A percentile compares a stretch with the other conserved stretches of the same genome.
Conservation (phyloP, 2,113 vertebrate genomes). For the Camelus dromedarius region DNA sequence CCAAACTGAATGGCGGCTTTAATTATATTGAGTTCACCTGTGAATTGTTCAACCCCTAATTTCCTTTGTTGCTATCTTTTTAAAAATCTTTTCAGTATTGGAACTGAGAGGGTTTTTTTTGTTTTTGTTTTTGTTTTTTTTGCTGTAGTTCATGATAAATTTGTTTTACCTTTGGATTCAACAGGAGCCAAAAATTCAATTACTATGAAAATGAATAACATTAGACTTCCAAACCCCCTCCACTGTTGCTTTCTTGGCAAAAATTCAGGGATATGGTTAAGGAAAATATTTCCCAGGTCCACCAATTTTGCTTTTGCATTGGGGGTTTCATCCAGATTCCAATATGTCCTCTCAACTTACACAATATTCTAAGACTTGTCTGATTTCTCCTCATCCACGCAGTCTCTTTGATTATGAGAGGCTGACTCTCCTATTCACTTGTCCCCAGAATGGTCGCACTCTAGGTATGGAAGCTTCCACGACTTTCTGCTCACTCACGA, state of each 20-base stretch:
- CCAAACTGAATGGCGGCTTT: background rate
- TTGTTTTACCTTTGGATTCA: slow-evolving; percentile 27
- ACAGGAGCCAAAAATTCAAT: background rate
- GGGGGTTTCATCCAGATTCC: background rate
- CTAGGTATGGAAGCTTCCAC: background rate
- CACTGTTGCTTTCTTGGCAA: slow-evolving; percentile 29
- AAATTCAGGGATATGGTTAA: background rate
- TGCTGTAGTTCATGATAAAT: background rate
- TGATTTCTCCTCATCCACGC: background rate
- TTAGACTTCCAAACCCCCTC: background rate
- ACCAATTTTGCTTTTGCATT: slow-evolving; percentile 36
- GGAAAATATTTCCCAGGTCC: slow-evolving; percentile 1
- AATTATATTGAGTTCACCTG: background rate
- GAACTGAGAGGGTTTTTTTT: background rate
- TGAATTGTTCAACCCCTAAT: background rate
- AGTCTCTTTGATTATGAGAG: background rate
- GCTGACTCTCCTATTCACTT: background rate
- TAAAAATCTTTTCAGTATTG: background rate
- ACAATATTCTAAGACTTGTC: background rate
- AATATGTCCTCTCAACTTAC: background rate
- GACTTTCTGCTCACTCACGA: background rate
- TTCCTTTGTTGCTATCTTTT: background rate
- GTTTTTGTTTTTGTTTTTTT: background rate
- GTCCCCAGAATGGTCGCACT: background rate
- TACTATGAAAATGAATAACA: slow-evolving; percentile 25